Evolutionary conservation across 2,797 vertebrate species (phyloP).

Genomic region (Galago senegalensis): DNA sequence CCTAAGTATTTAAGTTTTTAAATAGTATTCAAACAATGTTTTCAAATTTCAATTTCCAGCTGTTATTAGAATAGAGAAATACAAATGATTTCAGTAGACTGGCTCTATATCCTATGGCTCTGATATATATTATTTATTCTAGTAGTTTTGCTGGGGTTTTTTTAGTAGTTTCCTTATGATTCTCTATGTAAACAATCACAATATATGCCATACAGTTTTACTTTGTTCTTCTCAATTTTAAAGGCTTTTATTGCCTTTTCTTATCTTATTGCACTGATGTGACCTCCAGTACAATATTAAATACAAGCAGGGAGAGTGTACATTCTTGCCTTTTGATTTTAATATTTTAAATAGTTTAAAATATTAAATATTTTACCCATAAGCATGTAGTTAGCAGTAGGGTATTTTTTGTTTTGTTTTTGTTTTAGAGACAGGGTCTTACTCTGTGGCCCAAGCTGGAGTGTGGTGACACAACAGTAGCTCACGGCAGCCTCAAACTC

Average conservation of each 20-base stretch:
- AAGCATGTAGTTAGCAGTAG: neutral
- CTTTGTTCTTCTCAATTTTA: neutral
- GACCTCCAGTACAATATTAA: neutral
- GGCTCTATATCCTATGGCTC: neutral
- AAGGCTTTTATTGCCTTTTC: constrained; percentile 4
- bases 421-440: neutral
- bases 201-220: neutral
- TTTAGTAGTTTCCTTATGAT: neutral
- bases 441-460: neutral
- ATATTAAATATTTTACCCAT: neutral
- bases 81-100: neutral
- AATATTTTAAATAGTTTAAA: too few species aligned
- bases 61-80: neutral
- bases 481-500: neutral
- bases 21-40: neutral
- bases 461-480: too few species aligned
- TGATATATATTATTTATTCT: neutral
- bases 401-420: too few species aligned
- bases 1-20: constrained; percentile 16
- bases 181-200: neutral
- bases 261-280: neutral
- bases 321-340: neutral
- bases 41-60: neutral
- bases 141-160: neutral
- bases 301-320: neutral